Base-by-base conservation (phyloP, 2,113 vertebrate species). In the Callospermophilus lateralis region DNA sequence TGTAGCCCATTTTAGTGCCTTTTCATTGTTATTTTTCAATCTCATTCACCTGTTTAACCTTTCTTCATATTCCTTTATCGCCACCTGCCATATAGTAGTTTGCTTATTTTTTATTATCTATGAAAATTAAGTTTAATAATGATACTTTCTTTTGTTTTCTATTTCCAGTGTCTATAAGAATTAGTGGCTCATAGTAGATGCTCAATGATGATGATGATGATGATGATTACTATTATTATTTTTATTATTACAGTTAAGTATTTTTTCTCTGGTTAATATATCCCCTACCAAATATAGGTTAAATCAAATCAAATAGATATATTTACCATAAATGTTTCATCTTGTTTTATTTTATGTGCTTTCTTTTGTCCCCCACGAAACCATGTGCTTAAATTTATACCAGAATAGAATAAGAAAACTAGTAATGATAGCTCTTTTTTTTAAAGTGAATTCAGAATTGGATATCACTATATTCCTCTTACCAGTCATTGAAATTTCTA, bases 371-470 rank as follows among this genome's bases (percentile, higher is more conserved):
- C n/a, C 22, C 30, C 26, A 81, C 74, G 32, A 55, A 90, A 94
- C 7, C 4, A 26, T 39, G 1, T 92, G 19, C 4, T 78, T 80
- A 95, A 92, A 67, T n/a, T 90, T 42, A 16, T 34, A 73, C 1
- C 48, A 84, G 86, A 58, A 13, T 70, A 51, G 42, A 94, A 73
- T n/a, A 55, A 93, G 63, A 76, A 90, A 84, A 84, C 10, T 72
- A 51, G 2, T 68, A 76, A 10, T 63, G 20, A 42, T 61, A 37
- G 42, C 51, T 76, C 13, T 55, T 45, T 26, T 45, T 26, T 85
- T 88, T 93, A 74, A 91, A 76, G 1, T 93, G 20, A 13, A 16
- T 74, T 70, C 10, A 77, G 32, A 67, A 73, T 10, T 73, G 53
- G 3, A 22, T 84, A 90, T 83, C 67, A 15, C 6, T 81, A 26